These are phyloP conservation scores for Trissolcus brochymenae DNA, from an alignment of 2,888 invertebrate genomes.

Conservation along the genomic window DNA sequence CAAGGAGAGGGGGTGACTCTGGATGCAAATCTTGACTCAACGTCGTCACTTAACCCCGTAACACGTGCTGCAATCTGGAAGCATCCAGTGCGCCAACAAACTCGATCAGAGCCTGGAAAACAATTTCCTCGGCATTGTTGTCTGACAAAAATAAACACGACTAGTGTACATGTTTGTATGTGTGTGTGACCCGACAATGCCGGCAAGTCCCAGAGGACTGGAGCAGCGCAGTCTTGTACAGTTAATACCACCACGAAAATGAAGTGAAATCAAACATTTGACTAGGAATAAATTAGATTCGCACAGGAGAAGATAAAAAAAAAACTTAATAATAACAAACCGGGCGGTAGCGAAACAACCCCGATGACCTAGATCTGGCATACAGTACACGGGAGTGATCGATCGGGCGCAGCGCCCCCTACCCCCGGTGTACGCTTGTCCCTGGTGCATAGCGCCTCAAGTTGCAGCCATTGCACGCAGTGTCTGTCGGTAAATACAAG, in stretches of 20 bases:
- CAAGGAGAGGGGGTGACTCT: too few relatives aligned
- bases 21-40: too few relatives aligned
- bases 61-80: constrained; percentile 48
- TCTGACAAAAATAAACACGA: constrained; percentile 44
- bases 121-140: constrained; percentile 34
- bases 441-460: constrained; percentile 56
- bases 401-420: constrained; percentile 41
- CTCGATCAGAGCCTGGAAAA: constrained; percentile 32
- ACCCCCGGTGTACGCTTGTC: constrained; percentile 48
- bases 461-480: constrained; percentile 57
- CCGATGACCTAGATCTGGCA: constrained; percentile 46
- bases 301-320: neutral
- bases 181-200: constrained; percentile 3
- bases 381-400: constrained; percentile 29
- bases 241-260: constrained; percentile 13
- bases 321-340: constrained; percentile 25
- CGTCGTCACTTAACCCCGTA: constrained; percentile 12
- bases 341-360: constrained; percentile 27
- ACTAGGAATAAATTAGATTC: constrained; percentile 14
- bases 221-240: constrained; percentile 6
- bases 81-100: constrained; percentile 44
- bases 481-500: constrained; percentile 62
- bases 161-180: too few relatives aligned
- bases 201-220: constrained; percentile 4
- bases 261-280: constrained; percentile 26